phyloP scores from a whole-genome alignment of 2,797 vertebrate genomes.

The Mormyrops attenuatus region DNA sequence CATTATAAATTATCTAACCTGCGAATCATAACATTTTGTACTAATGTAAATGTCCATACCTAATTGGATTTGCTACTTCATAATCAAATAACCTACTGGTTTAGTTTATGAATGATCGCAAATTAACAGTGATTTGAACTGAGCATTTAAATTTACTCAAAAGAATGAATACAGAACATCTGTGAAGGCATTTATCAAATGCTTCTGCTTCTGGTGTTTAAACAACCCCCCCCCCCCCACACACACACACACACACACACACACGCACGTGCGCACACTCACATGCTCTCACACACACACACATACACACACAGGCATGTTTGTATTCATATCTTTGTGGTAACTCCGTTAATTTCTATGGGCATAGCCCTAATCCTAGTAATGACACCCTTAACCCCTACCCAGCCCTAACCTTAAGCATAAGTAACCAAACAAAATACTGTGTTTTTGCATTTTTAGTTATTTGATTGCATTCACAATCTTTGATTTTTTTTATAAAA shows the following conservation, averaged over 20 bases:
- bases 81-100: background rate
- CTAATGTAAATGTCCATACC: background rate
- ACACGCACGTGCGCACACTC: background rate
- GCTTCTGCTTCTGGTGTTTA: background rate
- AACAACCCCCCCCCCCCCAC: background rate
- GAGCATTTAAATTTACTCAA: background rate
- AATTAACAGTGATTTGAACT: background rate
- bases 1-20: background rate
- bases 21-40: background rate
- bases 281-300: background rate
- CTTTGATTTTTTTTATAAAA: background rate
- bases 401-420: background rate
- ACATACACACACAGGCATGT: background rate
- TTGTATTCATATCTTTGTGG: background rate
- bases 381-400: background rate
- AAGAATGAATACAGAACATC: background rate
- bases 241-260: background rate
- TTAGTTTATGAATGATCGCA: background rate
- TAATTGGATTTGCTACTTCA: background rate
- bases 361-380: background rate
- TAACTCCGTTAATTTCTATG: background rate
- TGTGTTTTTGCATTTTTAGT: background rate
- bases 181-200: background rate
- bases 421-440: background rate
- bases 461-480: background rate